Conservation (phyloP, 2,797 vertebrate genomes). For the Pseudochaenichthys georgianus region DNA sequence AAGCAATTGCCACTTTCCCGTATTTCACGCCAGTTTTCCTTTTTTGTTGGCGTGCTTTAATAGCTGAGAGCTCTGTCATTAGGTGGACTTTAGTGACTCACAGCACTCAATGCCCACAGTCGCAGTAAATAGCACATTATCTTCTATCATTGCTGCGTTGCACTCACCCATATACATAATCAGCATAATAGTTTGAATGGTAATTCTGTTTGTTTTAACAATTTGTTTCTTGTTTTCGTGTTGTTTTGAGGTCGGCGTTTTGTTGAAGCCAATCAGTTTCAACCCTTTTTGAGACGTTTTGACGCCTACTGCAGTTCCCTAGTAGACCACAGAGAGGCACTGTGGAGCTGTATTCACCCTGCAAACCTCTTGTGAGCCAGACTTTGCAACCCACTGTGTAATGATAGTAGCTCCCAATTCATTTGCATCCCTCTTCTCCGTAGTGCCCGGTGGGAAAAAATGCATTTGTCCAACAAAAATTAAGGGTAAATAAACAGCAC, state of each 20-base stretch:
- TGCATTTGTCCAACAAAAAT: conserved; percentile 76
- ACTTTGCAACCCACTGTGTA: conserved; percentile 41
- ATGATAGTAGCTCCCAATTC: conserved; percentile 62
- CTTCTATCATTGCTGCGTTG: conserved; percentile 12
- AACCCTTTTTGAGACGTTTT: not conserved
- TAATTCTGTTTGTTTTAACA: not conserved
- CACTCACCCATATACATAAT: conserved; percentile 21
- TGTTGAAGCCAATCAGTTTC: not conserved
- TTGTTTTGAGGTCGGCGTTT: conserved; percentile 1
- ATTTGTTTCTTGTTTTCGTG: not conserved
- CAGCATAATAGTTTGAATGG: conserved; percentile 2
- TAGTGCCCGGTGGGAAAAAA: conserved; percentile 70
- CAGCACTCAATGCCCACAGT: conserved; percentile 12
- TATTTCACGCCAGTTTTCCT: conserved; percentile 35
- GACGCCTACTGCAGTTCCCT: conserved; percentile 25
- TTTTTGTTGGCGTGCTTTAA: conserved; percentile 16
- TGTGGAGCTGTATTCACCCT: conserved; percentile 60
- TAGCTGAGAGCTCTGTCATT: conserved; percentile 36
- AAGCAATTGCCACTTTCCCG: conserved; percentile 30
- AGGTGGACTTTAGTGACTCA: conserved; percentile 45
- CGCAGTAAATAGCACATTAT: conserved; percentile 10
- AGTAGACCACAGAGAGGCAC: conserved; percentile 73
- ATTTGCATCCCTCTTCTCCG: conserved; percentile 74
- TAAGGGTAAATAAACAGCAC: conserved; percentile 80
- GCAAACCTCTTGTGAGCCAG: conserved; percentile 9